These are phyloP conservation scores for Macrosoma leucophasiata DNA, from an alignment of 2,888 invertebrate species.

Conservation along the genomic window DNA sequence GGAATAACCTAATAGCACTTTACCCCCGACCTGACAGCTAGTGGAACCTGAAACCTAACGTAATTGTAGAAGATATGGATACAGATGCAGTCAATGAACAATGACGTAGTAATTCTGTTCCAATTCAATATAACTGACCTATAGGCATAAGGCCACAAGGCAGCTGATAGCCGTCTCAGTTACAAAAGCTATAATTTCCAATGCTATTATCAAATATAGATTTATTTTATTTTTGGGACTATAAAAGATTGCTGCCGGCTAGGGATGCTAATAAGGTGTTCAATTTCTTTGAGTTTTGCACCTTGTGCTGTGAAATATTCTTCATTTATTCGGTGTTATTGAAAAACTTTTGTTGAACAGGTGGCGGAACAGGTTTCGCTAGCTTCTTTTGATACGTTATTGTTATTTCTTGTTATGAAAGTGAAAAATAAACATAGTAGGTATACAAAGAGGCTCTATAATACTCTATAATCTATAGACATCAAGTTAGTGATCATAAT, in stretches of 20 bases:
- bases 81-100: too few species aligned
- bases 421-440: constrained; percentile 7
- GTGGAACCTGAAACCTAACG: too few species aligned
- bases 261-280: constrained; percentile 56
- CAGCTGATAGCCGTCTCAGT: constrained; percentile 65
- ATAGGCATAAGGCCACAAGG: constrained; percentile 54
- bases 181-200: constrained; percentile 56
- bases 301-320: constrained; percentile 62
- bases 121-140: constrained; percentile 59
- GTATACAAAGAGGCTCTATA: too few species aligned
- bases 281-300: constrained; percentile 56
- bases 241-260: constrained; percentile 44
- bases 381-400: too few species aligned
- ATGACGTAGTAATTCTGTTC: too few species aligned
- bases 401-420: too few species aligned
- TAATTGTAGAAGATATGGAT: too few species aligned
- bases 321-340: constrained; percentile 42
- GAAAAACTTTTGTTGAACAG: constrained; percentile 49
- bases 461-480: too few species aligned
- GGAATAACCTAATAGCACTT: too few species aligned
- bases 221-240: constrained; percentile 58
- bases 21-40: too few species aligned
- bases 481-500: too few species aligned
- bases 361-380: too few species aligned
- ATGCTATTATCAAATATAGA: constrained; percentile 54